Base-by-base conservation (phyloP, 2,888 invertebrate genomes). In the Phalera bucephala region DNA sequence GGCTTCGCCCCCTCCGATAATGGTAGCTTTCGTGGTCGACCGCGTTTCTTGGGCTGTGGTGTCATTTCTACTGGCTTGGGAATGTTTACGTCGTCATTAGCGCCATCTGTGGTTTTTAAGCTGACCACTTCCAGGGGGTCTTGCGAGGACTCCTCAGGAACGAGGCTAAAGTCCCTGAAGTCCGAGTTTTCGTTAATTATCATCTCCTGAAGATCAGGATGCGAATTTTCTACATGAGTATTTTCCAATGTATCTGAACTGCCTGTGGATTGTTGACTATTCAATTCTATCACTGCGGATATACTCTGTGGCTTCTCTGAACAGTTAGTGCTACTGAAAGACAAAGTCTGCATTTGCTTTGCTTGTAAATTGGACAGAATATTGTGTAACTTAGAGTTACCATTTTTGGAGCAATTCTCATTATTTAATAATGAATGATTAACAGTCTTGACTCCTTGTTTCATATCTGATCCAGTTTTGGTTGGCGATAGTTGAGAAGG, bases 311-410 rank as follows among this genome's bases (percentile, higher is more conserved):
- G 61, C 42, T 80, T 80, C 27, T 78, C 80, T 40, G 73, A 51
- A 45, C 72, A 67, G 46, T 78, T 77, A 8, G 78, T 54, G 39
- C 78, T 80, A 50, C 70, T 81, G 29, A 77, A 63, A 25, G 82
- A 64, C 48, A 82, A 54, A 20, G 70, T 64, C 63, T 86, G 82
- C 44, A 81, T 70, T 54, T 86, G 83, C 53, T 88, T 86, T 10
- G 77, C 79, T 64, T 89, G 86, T 46, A 90, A 72, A 61, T 83
- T 88, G 2, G 86, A 79, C 22, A 90, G 60, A 53, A 90, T 90
- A 52, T 83, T 88, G 44, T 87, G 89, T 47, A 90, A 61, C 52
- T 89, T 89, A 1, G 90, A 89, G 56, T 88, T 89, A n/a, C 90
- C 90, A 70, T 90, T 90, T 59, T 90, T 90, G 8, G 90, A 78